phyloP scores from a whole-genome alignment of 2,888 invertebrate species.

The Aleiodes alternator region DNA sequence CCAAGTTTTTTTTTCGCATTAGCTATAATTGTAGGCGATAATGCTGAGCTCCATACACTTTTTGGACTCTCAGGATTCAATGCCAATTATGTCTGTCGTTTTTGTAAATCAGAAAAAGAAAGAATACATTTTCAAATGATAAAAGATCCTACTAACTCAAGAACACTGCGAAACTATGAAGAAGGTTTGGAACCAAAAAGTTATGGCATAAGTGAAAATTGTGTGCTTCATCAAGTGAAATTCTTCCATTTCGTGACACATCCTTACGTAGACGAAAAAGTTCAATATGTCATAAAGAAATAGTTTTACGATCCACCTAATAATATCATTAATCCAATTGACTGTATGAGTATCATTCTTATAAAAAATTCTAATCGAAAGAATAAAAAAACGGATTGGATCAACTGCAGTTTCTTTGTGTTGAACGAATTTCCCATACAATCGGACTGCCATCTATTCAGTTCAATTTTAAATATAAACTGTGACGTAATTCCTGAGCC shows the following conservation, averaged over 20 bases:
- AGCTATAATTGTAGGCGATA: conserved; percentile 51
- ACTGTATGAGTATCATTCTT: too few species aligned
- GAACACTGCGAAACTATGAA: conserved; percentile 44
- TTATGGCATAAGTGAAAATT: conserved; percentile 34
- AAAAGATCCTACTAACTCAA: background rate
- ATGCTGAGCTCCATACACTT: conserved; percentile 52
- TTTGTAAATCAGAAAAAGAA: conserved; percentile 42
- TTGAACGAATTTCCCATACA: too few species aligned
- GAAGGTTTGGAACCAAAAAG: conserved; percentile 37
- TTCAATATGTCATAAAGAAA: too few species aligned
- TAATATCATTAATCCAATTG: too few species aligned
- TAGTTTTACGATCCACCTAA: too few species aligned
- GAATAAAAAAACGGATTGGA: too few species aligned
- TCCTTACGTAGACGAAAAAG: background rate
- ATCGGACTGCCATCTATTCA: too few species aligned
- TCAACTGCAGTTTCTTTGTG: too few species aligned
- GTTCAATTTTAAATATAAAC: too few species aligned
- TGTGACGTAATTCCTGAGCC: too few species aligned
- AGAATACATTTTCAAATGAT: background rate
- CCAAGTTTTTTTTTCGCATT: conserved; percentile 50
- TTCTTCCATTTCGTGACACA: conserved; percentile 28
- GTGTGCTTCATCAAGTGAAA: conserved; percentile 45
- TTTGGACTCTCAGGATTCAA: conserved; percentile 51
- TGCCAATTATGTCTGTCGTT: conserved; percentile 50
- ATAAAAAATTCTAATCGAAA: too few species aligned